These are phyloP conservation scores for Trichogramma dendrolimi DNA, from an alignment of 2,888 invertebrate species.

Conservation along the genomic window DNA sequence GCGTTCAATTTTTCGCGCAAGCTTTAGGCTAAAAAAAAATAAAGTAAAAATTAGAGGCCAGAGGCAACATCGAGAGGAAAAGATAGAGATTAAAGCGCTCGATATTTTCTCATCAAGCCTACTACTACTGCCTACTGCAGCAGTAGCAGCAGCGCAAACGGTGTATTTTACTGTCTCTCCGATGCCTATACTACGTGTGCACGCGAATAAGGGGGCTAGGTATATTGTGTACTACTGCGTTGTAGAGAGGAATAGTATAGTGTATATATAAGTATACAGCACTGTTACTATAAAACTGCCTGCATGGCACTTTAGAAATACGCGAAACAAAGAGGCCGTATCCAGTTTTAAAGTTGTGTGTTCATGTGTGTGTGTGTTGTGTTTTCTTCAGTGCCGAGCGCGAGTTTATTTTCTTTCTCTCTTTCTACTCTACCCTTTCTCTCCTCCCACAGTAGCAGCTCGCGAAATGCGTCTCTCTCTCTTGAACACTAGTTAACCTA, in stretches of 20 bases:
- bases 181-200: not conserved
- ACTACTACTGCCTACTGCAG: too few species aligned
- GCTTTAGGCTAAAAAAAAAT: too few species aligned
- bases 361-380: not conserved
- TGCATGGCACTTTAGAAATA: not conserved
- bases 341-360: not conserved
- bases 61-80: not conserved
- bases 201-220: too few species aligned
- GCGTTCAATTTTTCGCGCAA: too few species aligned
- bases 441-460: too few species aligned
- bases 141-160: not conserved
- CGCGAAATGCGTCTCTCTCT: too few species aligned
- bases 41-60: too few species aligned
- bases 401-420: too few species aligned
- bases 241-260: not conserved
- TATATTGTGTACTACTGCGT: not conserved
- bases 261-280: not conserved
- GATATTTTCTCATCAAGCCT: constrained; percentile 23
- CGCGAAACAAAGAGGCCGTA: not conserved
- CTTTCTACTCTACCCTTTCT: too few species aligned
- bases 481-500: too few species aligned
- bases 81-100: constrained; percentile 22
- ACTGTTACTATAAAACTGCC: not conserved
- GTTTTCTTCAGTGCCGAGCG: too few species aligned
- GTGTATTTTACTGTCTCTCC: constrained; percentile 12